Evolutionary conservation across 1,140 invertebrate genomes (phyloP).

Genomic region (Brachionus sp.): DNA sequence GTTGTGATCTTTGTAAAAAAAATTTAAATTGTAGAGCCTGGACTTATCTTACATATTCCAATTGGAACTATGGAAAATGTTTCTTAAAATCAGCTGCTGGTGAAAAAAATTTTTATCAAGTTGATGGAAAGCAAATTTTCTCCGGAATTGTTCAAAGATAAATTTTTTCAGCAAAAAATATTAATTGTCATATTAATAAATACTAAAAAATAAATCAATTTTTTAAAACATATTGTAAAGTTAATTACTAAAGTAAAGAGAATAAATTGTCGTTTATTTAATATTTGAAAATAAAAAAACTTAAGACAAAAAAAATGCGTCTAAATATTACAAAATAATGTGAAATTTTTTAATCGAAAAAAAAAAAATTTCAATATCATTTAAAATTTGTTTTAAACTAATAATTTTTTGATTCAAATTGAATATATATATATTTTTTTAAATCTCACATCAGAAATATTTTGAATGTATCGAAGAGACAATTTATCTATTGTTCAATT

Average conservation of each 20-base stretch:
- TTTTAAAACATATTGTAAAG: no score
- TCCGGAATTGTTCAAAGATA: background rate
- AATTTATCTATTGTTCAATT: slow-evolving; percentile 3
- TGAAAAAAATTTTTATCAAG: background rate
- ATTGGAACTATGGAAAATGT: background rate
- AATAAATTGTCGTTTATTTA: no score
- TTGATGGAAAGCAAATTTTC: background rate
- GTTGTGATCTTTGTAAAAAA: background rate
- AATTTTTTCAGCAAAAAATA: no score
- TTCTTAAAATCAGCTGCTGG: background rate
- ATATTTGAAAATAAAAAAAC: no score
- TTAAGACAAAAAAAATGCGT: no score
- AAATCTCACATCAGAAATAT: background rate
- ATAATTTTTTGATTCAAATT: background rate
- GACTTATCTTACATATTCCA: background rate
- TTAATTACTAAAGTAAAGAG: no score
- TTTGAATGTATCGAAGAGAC: slow-evolving; percentile 41
- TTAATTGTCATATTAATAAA: no score
- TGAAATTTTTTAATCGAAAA: no score
- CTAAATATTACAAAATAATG: no score
- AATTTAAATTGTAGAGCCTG: background rate
- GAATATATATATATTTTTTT: background rate
- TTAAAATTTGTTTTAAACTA: background rate
- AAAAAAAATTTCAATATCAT: no score
- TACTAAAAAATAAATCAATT: no score